A percentile compares a stretch with the other conserved stretches of the same genome.
Conservation (phyloP, 2,113 vertebrate species). For the Indicator indicator region DNA sequence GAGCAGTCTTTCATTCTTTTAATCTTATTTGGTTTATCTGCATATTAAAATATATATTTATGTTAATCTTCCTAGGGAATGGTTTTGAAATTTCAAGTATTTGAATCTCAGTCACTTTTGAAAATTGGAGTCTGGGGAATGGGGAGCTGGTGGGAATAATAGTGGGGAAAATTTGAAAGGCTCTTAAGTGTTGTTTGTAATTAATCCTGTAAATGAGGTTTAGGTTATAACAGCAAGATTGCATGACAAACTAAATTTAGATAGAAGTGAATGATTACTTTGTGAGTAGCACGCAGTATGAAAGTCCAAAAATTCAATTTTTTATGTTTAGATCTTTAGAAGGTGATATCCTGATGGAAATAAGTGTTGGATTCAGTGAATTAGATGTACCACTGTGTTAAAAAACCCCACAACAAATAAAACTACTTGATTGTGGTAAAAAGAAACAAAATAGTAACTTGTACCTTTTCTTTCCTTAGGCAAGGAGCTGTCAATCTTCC, state of each 20-base stretch:
- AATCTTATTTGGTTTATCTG: not conserved
- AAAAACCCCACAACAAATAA: not conserved
- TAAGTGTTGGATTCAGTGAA: not conserved
- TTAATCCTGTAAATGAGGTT: not conserved
- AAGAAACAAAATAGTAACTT: not conserved
- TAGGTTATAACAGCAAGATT: not conserved
- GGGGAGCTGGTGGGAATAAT: not conserved
- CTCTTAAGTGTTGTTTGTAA: not conserved
- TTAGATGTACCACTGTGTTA: not conserved
- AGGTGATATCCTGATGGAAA: not conserved
- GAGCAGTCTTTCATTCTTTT: not conserved
- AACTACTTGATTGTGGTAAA: not conserved
- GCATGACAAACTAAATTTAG: not conserved
- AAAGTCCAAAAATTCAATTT: not conserved
- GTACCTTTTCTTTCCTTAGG: conserved; percentile 68
- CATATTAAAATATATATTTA: not conserved
- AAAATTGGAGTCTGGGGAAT: not conserved
- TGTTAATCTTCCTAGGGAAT: not conserved
- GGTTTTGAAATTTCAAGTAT: not conserved
- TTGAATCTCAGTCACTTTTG: not conserved
- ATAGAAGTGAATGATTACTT: not conserved
- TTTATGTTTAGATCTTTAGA: not conserved
- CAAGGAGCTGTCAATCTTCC: conserved; percentile 91
- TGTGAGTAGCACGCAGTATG: not conserved
- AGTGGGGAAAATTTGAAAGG: not conserved